A percentile compares a stretch with the other conserved stretches of the same genome.
phyloP scores from a whole-genome alignment of 1,140 invertebrate species.

The Anadara kagoshimensis region DNA sequence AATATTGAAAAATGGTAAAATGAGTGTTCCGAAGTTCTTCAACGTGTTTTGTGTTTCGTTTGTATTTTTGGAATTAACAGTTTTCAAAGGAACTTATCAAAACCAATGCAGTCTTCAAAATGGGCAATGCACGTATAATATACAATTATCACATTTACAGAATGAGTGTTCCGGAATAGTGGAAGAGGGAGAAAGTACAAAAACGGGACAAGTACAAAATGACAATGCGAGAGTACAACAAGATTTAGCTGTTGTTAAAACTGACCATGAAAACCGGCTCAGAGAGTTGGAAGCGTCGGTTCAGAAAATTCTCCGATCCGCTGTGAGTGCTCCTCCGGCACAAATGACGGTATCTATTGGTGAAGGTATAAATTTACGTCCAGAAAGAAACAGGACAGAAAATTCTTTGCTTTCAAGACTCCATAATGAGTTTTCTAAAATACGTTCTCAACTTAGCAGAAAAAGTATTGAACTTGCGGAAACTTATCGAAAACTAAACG shows the following conservation, averaged over 20 bases:
- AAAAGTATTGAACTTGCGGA: constrained; percentile 46
- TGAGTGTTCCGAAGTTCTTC: too few species aligned
- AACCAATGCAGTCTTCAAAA: constrained; percentile 31
- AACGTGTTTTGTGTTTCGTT: too few species aligned
- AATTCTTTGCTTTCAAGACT: constrained; percentile 25
- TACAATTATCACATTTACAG: constrained; percentile 25
- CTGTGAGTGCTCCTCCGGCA: constrained; percentile 5
- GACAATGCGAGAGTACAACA: constrained; percentile 43
- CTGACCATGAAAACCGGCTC: constrained; percentile 51
- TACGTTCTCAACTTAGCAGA: constrained; percentile 40
- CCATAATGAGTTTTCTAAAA: constrained; percentile 49
- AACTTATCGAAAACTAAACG: constrained; percentile 50
- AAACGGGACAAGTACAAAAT: constrained; percentile 36
- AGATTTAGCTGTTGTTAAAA: constrained; percentile 44
- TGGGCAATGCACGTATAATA: constrained; percentile 35
- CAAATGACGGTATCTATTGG: not conserved
- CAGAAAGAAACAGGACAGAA: constrained; percentile 1
- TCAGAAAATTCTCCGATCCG: constrained; percentile 29
- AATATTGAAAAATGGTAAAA: too few species aligned
- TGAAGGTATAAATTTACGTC: not conserved
- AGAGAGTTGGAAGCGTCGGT: constrained; percentile 51
- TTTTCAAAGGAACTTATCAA: not conserved
- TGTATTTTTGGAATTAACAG: too few species aligned
- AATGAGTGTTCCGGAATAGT: not conserved
- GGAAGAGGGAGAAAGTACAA: not conserved